Evolutionary conservation across 1,140 invertebrate genomes (phyloP), one percentile per base, ranked within the genome.

Genomic region (Drosophila quadrilineata): DNA sequence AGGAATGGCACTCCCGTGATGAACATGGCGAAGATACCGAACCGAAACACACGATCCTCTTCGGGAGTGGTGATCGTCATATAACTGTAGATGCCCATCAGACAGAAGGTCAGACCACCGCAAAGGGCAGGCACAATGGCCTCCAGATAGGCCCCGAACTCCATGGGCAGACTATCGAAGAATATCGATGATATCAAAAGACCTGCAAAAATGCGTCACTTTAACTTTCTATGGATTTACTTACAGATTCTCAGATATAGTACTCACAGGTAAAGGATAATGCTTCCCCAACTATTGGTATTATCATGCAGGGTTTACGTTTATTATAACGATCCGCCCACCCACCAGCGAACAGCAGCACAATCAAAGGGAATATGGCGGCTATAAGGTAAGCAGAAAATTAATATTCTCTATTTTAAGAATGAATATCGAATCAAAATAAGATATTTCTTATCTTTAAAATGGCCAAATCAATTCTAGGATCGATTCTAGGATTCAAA

Each of bases 301-400:
- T 59, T 5, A 94, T 68, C 73, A 94, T 91, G 52, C 92, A 93
- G 14, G 93, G 91, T 89, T 94, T 95, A 29, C 93, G 74, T 57
- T 92, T 92, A 50, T 93, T 93, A 38, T 93, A 92, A 28, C 91
- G 90, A 79, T 94, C 93, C 62, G 93, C 93, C 91, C 92, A 92
- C 0, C 92, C 92, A 58, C 94, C 93, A 68, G 94, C 88, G 88
- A 94, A 92, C 35, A 94, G 80, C 6, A 93, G 90, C 59, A 93
- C 90, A 21, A 93, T 90, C 2, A 93, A 82, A 0, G 93, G 93
- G 46, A 94, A 91, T 3, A 92, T 90, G 0, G 92, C 91, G 57
- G 91, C 91, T 89, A 10, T 48, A 35, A 22, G 5, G 0, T 52
- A 19, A 17, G 19, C 45, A 19, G n/a, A 6, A 22, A 8, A 24